These are phyloP conservation scores for Pangasius larnaudii DNA, from an alignment of 2,797 vertebrate genomes.

Conservation along the genomic window DNA sequence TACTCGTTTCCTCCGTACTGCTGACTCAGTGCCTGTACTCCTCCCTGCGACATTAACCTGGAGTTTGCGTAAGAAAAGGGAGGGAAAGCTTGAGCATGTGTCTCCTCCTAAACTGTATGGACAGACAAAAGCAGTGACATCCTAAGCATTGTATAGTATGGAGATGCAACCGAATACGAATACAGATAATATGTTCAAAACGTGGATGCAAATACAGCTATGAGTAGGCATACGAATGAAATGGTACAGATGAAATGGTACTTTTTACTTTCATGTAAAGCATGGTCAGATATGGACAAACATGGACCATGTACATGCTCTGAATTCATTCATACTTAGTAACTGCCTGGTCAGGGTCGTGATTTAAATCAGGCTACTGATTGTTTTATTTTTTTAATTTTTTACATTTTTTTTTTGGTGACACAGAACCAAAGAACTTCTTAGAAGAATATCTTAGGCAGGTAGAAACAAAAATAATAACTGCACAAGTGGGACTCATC, in stretches of 20 bases:
- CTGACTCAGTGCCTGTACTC: slow-evolving; percentile 51
- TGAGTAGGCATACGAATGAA: neutral
- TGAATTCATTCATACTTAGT: neutral
- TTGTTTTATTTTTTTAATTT: neutral
- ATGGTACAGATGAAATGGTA: no score
- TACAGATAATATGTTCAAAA: neutral
- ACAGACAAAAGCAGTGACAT: slow-evolving; percentile 15
- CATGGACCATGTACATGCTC: neutral
- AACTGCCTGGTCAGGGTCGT: neutral
- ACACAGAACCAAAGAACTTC: neutral
- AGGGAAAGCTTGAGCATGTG: neutral
- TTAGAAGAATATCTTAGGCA: no score
- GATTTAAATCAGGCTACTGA: neutral
- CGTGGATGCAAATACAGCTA: neutral
- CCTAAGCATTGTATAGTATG: neutral
- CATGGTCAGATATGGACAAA: no score
- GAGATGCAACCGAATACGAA: neutral
- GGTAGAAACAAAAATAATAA: neutral
- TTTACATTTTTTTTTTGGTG: no score
- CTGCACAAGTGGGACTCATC: neutral
- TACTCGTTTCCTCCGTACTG: slow-evolving; percentile 51
- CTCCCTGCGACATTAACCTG: slow-evolving; percentile 15
- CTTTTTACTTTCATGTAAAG: neutral
- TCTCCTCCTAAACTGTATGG: slow-evolving; percentile 12
- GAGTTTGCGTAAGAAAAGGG: slow-evolving; percentile 21